phyloP scores from a whole-genome alignment of 2,797 vertebrate genomes.

The Aeoliscus strigatus region DNA sequence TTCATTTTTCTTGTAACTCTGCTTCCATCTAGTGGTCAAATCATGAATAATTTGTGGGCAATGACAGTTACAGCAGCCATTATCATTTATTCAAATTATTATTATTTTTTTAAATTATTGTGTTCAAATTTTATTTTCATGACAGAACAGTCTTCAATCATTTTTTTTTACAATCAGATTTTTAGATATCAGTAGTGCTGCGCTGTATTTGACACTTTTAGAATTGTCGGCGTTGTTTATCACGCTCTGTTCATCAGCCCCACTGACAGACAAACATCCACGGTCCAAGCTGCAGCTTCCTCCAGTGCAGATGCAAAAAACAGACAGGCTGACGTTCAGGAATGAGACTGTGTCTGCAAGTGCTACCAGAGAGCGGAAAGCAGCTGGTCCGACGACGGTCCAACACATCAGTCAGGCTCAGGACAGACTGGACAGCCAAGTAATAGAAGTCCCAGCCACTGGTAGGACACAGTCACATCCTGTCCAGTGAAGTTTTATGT shows the following conservation, averaged over 20 bases:
- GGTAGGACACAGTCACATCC: slow-evolving; percentile 62
- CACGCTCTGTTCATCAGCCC: slow-evolving; percentile 10
- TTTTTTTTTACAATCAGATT: too few species aligned
- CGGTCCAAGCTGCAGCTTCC: slow-evolving; percentile 12
- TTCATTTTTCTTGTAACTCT: neutral
- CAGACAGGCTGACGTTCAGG: slow-evolving; percentile 8
- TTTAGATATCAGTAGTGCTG: too few species aligned
- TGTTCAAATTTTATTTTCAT: too few species aligned
- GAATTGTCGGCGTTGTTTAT: too few species aligned
- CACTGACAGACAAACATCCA: slow-evolving; percentile 7
- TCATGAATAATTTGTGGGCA: neutral
- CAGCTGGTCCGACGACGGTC: slow-evolving; percentile 2
- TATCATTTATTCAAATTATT: too few species aligned
- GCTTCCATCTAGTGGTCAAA: slow-evolving; percentile 15
- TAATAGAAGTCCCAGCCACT: slow-evolving; percentile 74
- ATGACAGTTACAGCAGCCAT: too few species aligned
- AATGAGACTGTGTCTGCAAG: slow-evolving; percentile 34
- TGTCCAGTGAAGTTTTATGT: neutral
- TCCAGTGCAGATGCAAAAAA: slow-evolving; percentile 6
- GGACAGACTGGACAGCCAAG: slow-evolving; percentile 30
- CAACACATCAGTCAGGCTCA: slow-evolving; percentile 3
- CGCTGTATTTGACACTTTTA: too few species aligned
- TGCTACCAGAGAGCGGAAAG: slow-evolving; percentile 29
- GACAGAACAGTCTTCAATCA: too few species aligned
- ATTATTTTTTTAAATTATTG: too few species aligned